phyloP scores from a whole-genome alignment of 1,140 invertebrate genomes.

The Zelostemma sp. region DNA sequence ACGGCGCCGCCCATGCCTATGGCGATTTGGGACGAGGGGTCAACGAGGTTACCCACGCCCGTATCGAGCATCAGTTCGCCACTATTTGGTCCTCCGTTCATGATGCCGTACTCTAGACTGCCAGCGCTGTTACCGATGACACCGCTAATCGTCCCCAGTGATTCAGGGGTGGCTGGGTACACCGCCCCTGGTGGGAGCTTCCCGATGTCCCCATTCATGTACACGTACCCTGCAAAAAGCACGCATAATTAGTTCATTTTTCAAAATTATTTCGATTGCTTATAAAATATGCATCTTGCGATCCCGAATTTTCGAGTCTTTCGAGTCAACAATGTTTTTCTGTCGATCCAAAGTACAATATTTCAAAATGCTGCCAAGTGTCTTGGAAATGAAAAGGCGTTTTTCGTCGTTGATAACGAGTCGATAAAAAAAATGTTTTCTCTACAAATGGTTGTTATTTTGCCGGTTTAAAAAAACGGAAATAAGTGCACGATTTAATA shows the following conservation, averaged over 20 bases:
- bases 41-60: conserved; percentile 61
- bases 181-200: conserved; percentile 78
- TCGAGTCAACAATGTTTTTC: no score
- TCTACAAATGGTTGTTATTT: no score
- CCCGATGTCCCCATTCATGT: conserved; percentile 84
- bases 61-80: conserved; percentile 65
- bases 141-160: conserved; percentile 63
- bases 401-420: no score
- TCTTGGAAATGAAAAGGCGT: no score
- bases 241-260: no score
- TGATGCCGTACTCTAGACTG: conserved; percentile 68
- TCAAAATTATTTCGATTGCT: no score
- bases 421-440: not conserved
- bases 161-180: conserved; percentile 73
- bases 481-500: not conserved
- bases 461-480: no score
- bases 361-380: no score
- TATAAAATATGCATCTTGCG: no score
- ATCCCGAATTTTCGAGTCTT: not conserved
- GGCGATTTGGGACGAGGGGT: conserved; percentile 61
- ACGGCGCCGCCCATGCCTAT: conserved; percentile 65
- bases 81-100: conserved; percentile 66
- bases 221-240: conserved; percentile 74
- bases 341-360: no score
- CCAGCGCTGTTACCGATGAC: conserved; percentile 58